A percentile compares a stretch with the other conserved stretches of the same genome.
Conservation (phyloP, 2,888 invertebrate genomes). For the Brenthis daphne region DNA sequence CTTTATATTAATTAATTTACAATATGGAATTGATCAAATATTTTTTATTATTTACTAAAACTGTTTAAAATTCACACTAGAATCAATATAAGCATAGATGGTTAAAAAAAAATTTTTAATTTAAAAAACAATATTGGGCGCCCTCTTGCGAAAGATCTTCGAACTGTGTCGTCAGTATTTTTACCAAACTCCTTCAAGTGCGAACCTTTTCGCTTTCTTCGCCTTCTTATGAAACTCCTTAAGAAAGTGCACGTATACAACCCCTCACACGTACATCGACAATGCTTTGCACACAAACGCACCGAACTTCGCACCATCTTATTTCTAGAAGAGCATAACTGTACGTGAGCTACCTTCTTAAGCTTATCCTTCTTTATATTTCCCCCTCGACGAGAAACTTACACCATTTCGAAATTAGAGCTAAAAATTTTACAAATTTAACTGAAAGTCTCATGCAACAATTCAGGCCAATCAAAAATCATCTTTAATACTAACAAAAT, state of each 20-base stretch:
- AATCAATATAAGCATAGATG: background rate
- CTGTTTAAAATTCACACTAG: background rate
- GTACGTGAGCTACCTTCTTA: background rate
- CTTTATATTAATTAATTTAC: background rate
- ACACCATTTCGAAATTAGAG: slow-evolving; percentile 36
- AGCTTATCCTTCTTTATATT: slow-evolving; percentile 44
- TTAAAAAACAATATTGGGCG: slow-evolving; percentile 46
- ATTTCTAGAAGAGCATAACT: slow-evolving; percentile 46
- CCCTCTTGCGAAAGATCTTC: slow-evolving; percentile 61
- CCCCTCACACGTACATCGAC: slow-evolving; percentile 55
- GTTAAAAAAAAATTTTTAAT: background rate
- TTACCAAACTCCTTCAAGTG: slow-evolving; percentile 74
- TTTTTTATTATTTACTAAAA: background rate
- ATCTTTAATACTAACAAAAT: accelerated
- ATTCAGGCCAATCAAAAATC: slow-evolving; percentile 34
- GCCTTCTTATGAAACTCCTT: slow-evolving; percentile 77
- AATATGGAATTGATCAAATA: background rate
- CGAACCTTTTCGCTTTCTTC: slow-evolving; percentile 79
- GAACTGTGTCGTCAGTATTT: slow-evolving; percentile 66
- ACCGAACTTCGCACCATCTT: slow-evolving; percentile 26
- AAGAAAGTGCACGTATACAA: slow-evolving; percentile 70
- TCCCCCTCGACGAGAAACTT: slow-evolving; percentile 24
- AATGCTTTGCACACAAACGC: slow-evolving; percentile 47
- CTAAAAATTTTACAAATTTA: slow-evolving; percentile 22
- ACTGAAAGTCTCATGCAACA: background rate